Evolutionary conservation across 2,888 invertebrate species (phyloP).

Genomic region (Ochropleura plecta): DNA sequence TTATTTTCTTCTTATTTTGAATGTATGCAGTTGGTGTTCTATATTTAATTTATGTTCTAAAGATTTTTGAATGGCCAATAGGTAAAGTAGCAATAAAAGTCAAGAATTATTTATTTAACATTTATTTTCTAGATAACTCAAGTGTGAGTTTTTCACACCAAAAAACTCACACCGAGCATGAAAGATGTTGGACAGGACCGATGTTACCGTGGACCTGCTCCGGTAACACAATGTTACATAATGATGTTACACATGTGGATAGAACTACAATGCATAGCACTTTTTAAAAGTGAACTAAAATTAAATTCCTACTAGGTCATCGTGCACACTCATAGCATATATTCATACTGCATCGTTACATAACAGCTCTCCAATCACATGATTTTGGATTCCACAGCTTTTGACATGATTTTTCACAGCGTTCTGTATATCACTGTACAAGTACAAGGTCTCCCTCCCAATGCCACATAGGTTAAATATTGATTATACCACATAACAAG

Average conservation of each 20-base stretch:
- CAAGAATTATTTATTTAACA: slow-evolving; percentile 73
- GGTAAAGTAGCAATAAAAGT: slow-evolving; percentile 68
- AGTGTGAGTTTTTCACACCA: slow-evolving; percentile 83
- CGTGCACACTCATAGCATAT: slow-evolving; percentile 76
- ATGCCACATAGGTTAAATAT: slow-evolving; percentile 65
- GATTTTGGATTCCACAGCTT: slow-evolving; percentile 81
- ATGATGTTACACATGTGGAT: slow-evolving; percentile 63
- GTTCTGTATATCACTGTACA: slow-evolving; percentile 68
- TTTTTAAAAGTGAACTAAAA: slow-evolving; percentile 75
- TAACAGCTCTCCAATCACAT: slow-evolving; percentile 85
- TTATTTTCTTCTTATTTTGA: neutral
- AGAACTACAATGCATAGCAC: slow-evolving; percentile 74
- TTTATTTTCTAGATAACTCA: slow-evolving; percentile 80
- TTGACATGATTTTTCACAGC: slow-evolving; percentile 72
- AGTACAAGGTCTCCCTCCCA: slow-evolving; percentile 78
- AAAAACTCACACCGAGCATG: slow-evolving; percentile 84
- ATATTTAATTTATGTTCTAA: neutral
- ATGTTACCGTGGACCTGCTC: slow-evolving; percentile 50
- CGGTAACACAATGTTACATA: slow-evolving; percentile 57
- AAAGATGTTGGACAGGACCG: slow-evolving; percentile 65
- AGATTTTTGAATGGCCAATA: slow-evolving; percentile 25
- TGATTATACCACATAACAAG: slow-evolving; percentile 62
- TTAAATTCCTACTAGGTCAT: slow-evolving; percentile 72
- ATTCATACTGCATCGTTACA: slow-evolving; percentile 80
- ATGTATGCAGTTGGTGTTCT: slow-evolving; percentile 10